A percentile compares a stretch with the other conserved stretches of the same genome.
phyloP scores from a whole-genome alignment of 1,140 invertebrate genomes.

The Sycobia sp. region DNA sequence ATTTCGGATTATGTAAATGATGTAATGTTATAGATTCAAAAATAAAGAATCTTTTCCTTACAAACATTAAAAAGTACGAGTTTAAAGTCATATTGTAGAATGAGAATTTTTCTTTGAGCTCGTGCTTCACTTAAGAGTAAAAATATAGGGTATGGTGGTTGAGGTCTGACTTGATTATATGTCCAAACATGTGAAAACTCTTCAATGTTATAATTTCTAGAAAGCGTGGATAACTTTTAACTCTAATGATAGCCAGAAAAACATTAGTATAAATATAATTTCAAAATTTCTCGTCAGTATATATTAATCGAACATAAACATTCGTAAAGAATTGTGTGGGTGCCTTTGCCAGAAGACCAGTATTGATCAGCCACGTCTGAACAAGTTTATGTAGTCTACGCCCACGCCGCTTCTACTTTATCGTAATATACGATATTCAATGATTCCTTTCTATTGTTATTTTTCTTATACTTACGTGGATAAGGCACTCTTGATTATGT shows the following conservation, averaged over 20 bases:
- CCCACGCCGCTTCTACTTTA: not conserved
- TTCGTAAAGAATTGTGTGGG: not conserved
- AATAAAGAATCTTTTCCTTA: too few species aligned
- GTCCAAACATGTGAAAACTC: too few species aligned
- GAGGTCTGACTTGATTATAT: too few species aligned
- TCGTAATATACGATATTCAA: slow-evolving; percentile 9
- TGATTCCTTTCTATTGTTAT: not conserved
- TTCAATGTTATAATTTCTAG: slow-evolving; percentile 1
- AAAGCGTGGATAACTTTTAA: not conserved
- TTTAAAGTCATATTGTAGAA: too few species aligned
- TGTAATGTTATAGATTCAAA: too few species aligned
- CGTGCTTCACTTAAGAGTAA: too few species aligned
- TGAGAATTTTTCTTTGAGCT: too few species aligned
- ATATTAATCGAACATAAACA: not conserved
- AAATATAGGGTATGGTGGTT: too few species aligned
- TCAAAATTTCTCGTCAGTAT: too few species aligned
- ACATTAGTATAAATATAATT: not conserved
- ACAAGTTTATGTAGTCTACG: not conserved
- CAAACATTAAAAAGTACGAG: too few species aligned
- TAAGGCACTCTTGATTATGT: not conserved
- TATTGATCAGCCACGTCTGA: slow-evolving; percentile 21
- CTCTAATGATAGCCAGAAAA: not conserved
- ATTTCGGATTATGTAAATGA: too few species aligned
- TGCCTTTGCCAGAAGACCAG: not conserved
- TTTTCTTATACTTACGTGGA: too few species aligned